These are phyloP conservation scores for Elephas maximus DNA, from an alignment of 2,113 vertebrate species.

Conservation along the genomic window DNA sequence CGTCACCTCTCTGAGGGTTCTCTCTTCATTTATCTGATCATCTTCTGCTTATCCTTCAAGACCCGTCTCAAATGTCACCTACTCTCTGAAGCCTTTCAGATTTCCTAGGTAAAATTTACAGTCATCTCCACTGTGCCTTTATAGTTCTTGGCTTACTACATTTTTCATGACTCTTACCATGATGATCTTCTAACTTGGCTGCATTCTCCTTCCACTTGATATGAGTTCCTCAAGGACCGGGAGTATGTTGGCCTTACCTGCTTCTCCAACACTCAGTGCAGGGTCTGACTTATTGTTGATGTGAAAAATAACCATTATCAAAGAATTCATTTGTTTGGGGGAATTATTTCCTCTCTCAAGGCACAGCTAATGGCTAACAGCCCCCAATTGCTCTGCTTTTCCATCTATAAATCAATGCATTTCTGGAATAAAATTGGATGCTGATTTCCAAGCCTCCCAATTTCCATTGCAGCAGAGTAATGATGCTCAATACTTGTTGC, in stretches of 20 bases:
- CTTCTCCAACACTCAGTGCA: not conserved
- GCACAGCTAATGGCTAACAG: not conserved
- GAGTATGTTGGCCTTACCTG: not conserved
- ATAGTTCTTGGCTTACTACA: not conserved
- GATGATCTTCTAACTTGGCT: not conserved
- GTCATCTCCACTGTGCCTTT: not conserved
- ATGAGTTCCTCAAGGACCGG: not conserved
- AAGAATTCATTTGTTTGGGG: not conserved
- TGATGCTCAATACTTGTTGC: not conserved
- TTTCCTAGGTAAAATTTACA: not conserved
- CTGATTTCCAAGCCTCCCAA: not conserved
- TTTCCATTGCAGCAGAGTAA: not conserved
- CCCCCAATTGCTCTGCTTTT: not conserved
- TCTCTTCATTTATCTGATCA: not conserved
- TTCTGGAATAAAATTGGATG: not conserved
- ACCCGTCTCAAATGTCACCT: not conserved
- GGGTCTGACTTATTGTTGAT: not conserved
- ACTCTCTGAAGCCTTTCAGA: not conserved
- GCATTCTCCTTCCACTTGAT: not conserved
- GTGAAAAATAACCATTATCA: not conserved
- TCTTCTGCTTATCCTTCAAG: not conserved
- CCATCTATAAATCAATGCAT: not conserved
- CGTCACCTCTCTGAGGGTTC: not conserved
- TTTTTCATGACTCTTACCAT: not conserved
- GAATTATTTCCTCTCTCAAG: not conserved